Base-by-base conservation (phyloP, 1,140 invertebrate genomes). In the Sminthurinus signatus region DNA sequence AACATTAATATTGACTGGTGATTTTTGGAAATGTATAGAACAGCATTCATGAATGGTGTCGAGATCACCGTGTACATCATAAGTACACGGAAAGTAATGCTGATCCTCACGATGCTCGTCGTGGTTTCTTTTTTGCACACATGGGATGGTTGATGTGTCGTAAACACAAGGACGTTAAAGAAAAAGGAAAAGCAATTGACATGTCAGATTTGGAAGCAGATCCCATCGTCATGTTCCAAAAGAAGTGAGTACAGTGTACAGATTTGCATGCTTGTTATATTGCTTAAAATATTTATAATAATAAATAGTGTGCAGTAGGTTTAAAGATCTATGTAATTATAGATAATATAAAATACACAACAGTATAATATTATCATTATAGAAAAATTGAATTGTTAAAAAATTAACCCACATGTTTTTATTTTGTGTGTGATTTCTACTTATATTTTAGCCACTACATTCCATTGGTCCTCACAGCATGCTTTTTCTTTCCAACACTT, bases 61-160 rank as follows among this genome's bases (percentile, higher is more conserved):
- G 84, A 36, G 84, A 86, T 71, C 84, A 86, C 73, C 72, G 84
- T 48, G 80, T 83, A 27, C 84, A 86, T 73, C 84, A 86, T 74
- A 85, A 86, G 67, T 85, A 79, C 74, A 80, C 81, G 0, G 84
- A 86, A 72, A 85, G 84, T 2, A 77, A 84, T 73, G 84, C 83
- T 15, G 84, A 86, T 69, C 84, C 84, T 17, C 84, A 86, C 72
- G 84, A 85, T 74, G 81, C 82, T 1, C 91, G 83, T 4, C 82
- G 93, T 17, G 95, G 94, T 2, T 96, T 98, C 78, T 98, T 98
- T 80, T 98, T 97, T 77, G 83, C 94, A 0, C 95, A 98, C 73
- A 82, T 97, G 58, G 95, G 95, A 14, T 98, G 95, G 95, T 78
- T 98, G 43, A 76, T 98, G 39, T 87, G 88, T 64, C 83, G 84